Evolutionary conservation across 1,140 invertebrate species (phyloP).

Genomic region (Mizuhopecten yessoensis): DNA sequence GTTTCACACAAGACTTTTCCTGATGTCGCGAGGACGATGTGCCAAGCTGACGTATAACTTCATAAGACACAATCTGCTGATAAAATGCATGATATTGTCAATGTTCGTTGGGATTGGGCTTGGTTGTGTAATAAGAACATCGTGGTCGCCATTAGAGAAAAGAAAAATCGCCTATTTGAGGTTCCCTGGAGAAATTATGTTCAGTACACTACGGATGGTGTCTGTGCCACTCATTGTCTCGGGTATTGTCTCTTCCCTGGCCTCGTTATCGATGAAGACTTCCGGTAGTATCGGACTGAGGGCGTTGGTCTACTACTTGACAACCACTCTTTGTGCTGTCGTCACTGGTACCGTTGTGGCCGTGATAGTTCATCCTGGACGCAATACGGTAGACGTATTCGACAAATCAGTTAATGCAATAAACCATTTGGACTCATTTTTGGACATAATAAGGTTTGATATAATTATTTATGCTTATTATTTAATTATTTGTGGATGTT

Average conservation of each 20-base stretch:
- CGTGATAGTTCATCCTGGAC: background rate
- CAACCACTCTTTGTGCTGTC: background rate
- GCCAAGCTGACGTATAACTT: background rate
- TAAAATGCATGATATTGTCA: background rate
- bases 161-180: background rate
- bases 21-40: background rate
- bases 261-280: background rate
- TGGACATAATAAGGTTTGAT: conserved; percentile 7
- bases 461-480: background rate
- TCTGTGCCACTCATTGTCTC: background rate
- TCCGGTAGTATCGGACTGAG: conserved; percentile 25
- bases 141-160: background rate
- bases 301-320: background rate
- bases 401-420: background rate
- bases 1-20: too few relatives aligned
- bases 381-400: background rate
- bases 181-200: conserved; percentile 1
- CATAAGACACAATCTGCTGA: background rate
- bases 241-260: background rate
- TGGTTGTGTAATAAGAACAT: background rate
- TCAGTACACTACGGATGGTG: conserved; percentile 3
- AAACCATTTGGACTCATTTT: background rate
- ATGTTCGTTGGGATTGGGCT: background rate
- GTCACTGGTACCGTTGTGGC: background rate
- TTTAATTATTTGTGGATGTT: too few relatives aligned